Conservation (phyloP, 1,140 invertebrate genomes). For the Phthorimaea operculella region DNA sequence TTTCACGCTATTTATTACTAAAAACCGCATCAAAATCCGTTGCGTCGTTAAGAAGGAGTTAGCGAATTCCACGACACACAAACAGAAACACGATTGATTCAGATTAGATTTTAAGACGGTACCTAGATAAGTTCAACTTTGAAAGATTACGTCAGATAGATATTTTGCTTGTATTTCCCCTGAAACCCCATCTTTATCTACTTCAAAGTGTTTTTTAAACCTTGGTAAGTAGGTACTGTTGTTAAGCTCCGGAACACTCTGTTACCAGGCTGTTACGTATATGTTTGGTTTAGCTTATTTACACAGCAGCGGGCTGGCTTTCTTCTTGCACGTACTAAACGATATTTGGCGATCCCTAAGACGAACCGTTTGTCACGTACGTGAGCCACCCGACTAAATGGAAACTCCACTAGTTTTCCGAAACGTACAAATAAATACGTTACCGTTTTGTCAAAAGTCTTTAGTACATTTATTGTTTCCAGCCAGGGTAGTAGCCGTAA, state of each 20-base stretch:
- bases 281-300: constrained; percentile 67
- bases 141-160: too few relatives aligned
- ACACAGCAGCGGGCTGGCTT: constrained; percentile 59
- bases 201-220: too few relatives aligned
- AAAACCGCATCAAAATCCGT: too few relatives aligned
- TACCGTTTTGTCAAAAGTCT: constrained; percentile 38
- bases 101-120: too few relatives aligned
- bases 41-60: too few relatives aligned
- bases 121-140: too few relatives aligned
- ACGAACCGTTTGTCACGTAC: constrained; percentile 66
- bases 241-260: constrained; percentile 50
- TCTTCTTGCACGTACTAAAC: constrained; percentile 64
- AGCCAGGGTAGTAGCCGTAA: neutral
- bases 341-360: constrained; percentile 68
- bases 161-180: too few relatives aligned
- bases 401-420: constrained; percentile 56
- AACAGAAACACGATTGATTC: too few relatives aligned
- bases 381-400: constrained; percentile 59
- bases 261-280: constrained; percentile 33
- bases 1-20: too few relatives aligned
- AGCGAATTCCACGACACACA: too few relatives aligned
- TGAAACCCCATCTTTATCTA: too few relatives aligned
- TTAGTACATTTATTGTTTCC: neutral
- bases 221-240: too few relatives aligned
- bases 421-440: constrained; percentile 62